Conservation (phyloP, 1,140 invertebrate genomes). For the Drosophila kikkawai region DNA sequence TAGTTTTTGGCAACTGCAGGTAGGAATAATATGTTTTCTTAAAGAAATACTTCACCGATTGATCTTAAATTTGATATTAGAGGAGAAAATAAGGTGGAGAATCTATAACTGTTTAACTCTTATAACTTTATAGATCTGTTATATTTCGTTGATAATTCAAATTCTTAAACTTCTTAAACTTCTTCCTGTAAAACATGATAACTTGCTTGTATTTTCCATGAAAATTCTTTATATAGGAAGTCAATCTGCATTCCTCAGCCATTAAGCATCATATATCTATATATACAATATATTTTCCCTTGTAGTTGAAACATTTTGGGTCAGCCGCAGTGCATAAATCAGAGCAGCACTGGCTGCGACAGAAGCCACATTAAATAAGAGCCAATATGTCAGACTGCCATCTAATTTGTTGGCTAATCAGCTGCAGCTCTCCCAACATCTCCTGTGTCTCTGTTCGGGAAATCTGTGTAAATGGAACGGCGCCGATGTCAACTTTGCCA, state of each 20-base stretch:
- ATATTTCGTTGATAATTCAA: too few species aligned
- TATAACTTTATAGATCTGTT: not conserved
- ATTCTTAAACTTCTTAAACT: too few species aligned
- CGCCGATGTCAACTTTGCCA: constrained; percentile 53
- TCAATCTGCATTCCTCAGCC: constrained; percentile 25
- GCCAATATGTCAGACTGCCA: constrained; percentile 72
- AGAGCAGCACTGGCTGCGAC: constrained; percentile 25
- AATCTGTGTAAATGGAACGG: constrained; percentile 69
- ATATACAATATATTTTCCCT: constrained; percentile 1
- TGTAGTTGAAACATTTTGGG: constrained; percentile 59
- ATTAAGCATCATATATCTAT: constrained; percentile 16
- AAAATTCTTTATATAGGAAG: not conserved
- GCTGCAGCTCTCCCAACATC: constrained; percentile 38
- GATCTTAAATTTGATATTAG: not conserved
- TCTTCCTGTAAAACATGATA: too few species aligned
- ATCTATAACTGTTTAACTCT: not conserved
- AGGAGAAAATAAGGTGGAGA: not conserved
- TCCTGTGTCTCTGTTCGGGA: constrained; percentile 9
- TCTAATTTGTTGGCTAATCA: constrained; percentile 82
- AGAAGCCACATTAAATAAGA: constrained; percentile 57
- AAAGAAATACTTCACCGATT: not conserved
- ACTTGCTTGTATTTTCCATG: not conserved
- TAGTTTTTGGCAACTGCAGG: not conserved
- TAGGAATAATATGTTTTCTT: not conserved
- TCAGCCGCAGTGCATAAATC: constrained; percentile 73